These are phyloP conservation scores for Apis florea DNA, from an alignment of 1,140 invertebrate species.

Conservation along the genomic window DNA sequence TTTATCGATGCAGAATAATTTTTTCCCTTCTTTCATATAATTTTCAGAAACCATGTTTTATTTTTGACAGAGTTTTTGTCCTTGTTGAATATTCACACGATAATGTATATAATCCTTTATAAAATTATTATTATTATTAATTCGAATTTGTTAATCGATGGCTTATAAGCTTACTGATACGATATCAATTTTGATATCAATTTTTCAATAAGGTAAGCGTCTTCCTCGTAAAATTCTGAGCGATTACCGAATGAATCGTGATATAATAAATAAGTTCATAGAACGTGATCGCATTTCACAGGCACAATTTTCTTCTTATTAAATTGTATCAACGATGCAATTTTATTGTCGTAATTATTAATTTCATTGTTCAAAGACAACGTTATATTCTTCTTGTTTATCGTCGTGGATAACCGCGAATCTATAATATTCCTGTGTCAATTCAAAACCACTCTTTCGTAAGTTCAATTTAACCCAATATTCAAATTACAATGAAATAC, in stretches of 20 bases:
- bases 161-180: background rate
- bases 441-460: background rate
- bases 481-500: slow-evolving; percentile 27
- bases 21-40: background rate
- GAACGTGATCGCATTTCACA: background rate
- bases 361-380: slow-evolving; percentile 38
- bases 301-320: background rate
- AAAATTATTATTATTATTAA: background rate
- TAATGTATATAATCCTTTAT: background rate
- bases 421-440: slow-evolving; percentile 50
- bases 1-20: background rate
- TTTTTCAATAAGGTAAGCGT: background rate
- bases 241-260: too few species aligned
- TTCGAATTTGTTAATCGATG: background rate
- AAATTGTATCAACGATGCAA: background rate
- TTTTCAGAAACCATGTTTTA: slow-evolving; percentile 2
- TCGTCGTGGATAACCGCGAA: slow-evolving; percentile 60
- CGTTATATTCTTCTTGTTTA: slow-evolving; percentile 47
- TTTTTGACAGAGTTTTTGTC: background rate
- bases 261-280: background rate
- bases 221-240: background rate
- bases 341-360: slow-evolving; percentile 22
- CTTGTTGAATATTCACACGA: background rate
- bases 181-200: background rate
- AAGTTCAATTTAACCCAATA: background rate